A percentile compares a stretch with the other conserved stretches of the same genome.
Evolutionary conservation across 1,140 invertebrate species (phyloP).

Genomic region (Ptiloglossa arizonensis): DNA sequence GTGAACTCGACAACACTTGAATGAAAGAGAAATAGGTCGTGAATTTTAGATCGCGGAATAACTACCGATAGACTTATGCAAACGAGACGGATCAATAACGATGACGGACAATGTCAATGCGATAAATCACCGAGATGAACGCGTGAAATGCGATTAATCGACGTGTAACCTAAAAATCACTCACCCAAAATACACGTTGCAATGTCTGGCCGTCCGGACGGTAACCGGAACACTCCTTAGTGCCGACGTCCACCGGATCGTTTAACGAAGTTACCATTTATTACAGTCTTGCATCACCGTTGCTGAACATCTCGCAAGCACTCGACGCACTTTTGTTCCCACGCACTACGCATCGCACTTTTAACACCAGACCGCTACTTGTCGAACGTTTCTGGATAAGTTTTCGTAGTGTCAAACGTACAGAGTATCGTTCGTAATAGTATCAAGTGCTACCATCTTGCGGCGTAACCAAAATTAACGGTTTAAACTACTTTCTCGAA

Average conservation of each 20-base stretch:
- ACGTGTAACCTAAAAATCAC: slow-evolving; percentile 41
- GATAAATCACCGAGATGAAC: too few species aligned
- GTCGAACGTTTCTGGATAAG: neutral
- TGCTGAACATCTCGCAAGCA: slow-evolving; percentile 4
- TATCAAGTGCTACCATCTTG: neutral
- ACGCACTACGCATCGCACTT: slow-evolving; percentile 22
- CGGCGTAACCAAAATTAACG: rapidly evolving
- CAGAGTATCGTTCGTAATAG: neutral
- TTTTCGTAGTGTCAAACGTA: neutral
- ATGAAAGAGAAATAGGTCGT: neutral
- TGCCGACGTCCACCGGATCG: neutral
- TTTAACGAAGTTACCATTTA: slow-evolving; percentile 3
- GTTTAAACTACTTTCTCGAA: neutral
- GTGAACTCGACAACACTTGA: neutral
- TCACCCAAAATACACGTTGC: slow-evolving; percentile 26
- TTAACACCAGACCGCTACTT: neutral
- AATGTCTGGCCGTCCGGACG: neutral
- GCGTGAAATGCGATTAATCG: neutral
- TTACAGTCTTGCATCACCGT: slow-evolving; percentile 19
- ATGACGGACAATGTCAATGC: neutral
- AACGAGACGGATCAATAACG: neutral
- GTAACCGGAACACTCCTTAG: slow-evolving; percentile 11
- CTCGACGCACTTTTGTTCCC: slow-evolving; percentile 39
- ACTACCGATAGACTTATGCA: neutral
- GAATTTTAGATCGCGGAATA: too few species aligned